Evolutionary conservation across 1,140 invertebrate genomes (phyloP).

Genomic region (Periplaneta americana): DNA sequence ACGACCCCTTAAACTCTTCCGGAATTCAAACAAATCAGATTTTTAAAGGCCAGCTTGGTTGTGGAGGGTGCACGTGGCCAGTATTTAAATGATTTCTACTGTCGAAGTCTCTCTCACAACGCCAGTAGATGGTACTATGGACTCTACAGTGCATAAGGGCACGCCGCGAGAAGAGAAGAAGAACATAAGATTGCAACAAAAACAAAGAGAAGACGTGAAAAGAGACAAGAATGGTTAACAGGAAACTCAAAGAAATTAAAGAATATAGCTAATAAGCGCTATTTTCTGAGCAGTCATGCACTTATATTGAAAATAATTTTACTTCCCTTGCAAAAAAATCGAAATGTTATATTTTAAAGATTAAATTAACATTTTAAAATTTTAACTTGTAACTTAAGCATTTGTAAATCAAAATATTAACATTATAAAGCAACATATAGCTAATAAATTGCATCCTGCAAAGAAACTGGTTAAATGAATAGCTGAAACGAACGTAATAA

Average conservation of each 20-base stretch:
- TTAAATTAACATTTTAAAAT: not conserved
- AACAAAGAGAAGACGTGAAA: constrained; percentile 7
- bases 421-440: not conserved
- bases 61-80: constrained; percentile 10
- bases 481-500: not conserved
- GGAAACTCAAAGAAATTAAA: constrained; percentile 1
- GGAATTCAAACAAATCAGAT: not conserved
- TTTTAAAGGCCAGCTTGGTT: not conserved
- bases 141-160: constrained; percentile 12
- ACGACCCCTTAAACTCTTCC: constrained; percentile 4
- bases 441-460: not conserved
- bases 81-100: constrained; percentile 4
- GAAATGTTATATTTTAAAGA: not conserved
- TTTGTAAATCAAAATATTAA: not conserved
- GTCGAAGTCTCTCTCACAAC: constrained; percentile 16
- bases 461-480: not conserved
- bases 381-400: not conserved
- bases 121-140: constrained; percentile 6
- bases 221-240: constrained; percentile 10
- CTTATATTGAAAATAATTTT: not conserved
- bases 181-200: constrained; percentile 10
- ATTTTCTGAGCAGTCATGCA: not conserved
- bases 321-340: not conserved
- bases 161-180: constrained; percentile 1
- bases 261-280: not conserved